These are phyloP conservation scores for Aethina tumida DNA, from an alignment of 1,140 invertebrate genomes.

Conservation along the genomic window DNA sequence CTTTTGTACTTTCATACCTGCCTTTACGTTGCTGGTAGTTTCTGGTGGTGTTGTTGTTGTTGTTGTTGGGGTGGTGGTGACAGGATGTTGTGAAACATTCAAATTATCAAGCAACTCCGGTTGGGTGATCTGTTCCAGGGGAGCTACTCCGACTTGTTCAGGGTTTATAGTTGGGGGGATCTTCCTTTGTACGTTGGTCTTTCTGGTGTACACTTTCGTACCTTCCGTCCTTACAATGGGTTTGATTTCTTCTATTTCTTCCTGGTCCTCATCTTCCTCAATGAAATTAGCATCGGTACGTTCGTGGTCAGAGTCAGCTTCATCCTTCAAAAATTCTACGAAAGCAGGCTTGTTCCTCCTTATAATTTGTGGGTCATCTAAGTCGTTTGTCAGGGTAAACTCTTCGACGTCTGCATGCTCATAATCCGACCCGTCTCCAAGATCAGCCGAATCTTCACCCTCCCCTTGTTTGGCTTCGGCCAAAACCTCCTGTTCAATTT, in stretches of 20 bases:
- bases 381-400: background rate
- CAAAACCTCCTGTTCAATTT: constrained; percentile 26
- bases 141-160: constrained; percentile 7
- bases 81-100: constrained; percentile 12
- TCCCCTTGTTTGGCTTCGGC: constrained; percentile 7
- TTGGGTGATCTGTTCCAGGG: constrained; percentile 23
- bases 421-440: background rate
- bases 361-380: too few relatives aligned
- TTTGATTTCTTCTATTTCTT: constrained; percentile 23
- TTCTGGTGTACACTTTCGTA: constrained; percentile 29
- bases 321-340: constrained; percentile 6
- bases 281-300: constrained; percentile 8
- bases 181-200: constrained; percentile 12
- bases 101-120: too few relatives aligned
- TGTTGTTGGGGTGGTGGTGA: constrained; percentile 16
- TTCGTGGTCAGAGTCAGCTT: constrained; percentile 17
- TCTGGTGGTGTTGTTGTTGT: constrained; percentile 24
- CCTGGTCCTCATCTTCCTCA: background rate
- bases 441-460: constrained; percentile 1
- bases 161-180: constrained; percentile 11
- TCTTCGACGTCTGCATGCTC: constrained; percentile 7
- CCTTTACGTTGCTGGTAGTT: constrained; percentile 41
- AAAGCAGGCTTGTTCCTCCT: too few relatives aligned
- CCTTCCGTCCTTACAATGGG: constrained; percentile 31
- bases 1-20: constrained; percentile 48